A percentile compares a stretch with the other conserved stretches of the same genome.
Evolutionary conservation across 2,888 invertebrate species (phyloP).

Genomic region (Dolichopus griseipennis): DNA sequence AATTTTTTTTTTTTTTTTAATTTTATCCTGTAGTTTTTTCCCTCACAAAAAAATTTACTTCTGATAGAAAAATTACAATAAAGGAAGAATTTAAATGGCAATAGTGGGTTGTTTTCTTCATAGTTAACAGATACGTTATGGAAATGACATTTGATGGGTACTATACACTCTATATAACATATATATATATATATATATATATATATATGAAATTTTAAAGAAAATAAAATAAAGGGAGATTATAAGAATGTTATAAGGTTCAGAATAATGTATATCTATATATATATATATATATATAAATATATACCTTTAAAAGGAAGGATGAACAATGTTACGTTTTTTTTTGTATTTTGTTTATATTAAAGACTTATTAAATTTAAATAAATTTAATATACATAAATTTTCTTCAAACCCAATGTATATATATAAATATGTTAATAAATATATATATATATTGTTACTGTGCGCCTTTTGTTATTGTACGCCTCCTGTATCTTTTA

Average conservation of each 20-base stretch:
- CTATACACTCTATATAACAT: too few species aligned
- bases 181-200: too few species aligned
- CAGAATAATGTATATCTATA: too few species aligned
- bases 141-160: too few species aligned
- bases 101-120: not conserved
- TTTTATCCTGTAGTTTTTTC: not conserved
- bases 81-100: not conserved
- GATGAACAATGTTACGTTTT: not conserved
- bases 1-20: too few species aligned
- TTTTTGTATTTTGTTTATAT: not conserved
- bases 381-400: slow-evolving; percentile 44
- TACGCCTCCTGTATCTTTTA: slow-evolving; percentile 16
- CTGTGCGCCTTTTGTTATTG: slow-evolving; percentile 6
- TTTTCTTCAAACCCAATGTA: slow-evolving; percentile 30
- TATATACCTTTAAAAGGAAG: not conserved
- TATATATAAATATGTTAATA: slow-evolving; percentile 8
- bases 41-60: not conserved
- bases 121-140: too few species aligned
- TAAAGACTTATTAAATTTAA: slow-evolving; percentile 40
- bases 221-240: not conserved
- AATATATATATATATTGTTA: not conserved
- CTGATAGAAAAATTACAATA: not conserved
- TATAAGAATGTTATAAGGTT: not conserved
- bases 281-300: too few species aligned
- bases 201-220: not conserved